Conservation (phyloP, 2,113 vertebrate species). For the Perca schrenkii region DNA sequence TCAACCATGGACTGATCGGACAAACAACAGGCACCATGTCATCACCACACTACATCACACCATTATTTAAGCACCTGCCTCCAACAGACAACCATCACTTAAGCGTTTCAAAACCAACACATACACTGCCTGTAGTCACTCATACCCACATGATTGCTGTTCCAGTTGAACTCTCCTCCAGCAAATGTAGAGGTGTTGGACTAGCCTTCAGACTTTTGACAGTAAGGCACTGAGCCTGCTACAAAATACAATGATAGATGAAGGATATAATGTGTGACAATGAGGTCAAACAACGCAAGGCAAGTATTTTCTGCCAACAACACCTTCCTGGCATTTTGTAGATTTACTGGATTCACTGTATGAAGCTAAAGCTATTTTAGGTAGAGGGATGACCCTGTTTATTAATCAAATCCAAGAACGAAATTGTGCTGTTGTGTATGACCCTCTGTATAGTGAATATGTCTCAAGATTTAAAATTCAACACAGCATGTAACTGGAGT, state of each 20-base stretch:
- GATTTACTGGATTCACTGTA: neutral
- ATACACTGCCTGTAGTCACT: constrained; percentile 10
- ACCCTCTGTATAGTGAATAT: neutral
- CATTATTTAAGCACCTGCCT: constrained; percentile 52
- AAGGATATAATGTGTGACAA: constrained; percentile 36
- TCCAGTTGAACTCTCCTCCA: constrained; percentile 28
- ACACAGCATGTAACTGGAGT: neutral
- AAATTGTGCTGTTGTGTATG: neutral
- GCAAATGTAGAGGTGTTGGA: constrained; percentile 18
- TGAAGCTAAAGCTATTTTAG: neutral
- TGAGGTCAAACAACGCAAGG: constrained; percentile 25
- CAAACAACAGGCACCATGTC: constrained; percentile 24
- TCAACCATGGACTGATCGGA: constrained; percentile 38
- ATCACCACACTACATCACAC: constrained; percentile 7
- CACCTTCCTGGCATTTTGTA: neutral
- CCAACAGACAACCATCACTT: constrained; percentile 28
- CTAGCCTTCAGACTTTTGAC: constrained; percentile 2
- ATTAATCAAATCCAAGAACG: neutral
- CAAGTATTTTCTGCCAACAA: neutral
- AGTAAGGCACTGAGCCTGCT: constrained; percentile 22
- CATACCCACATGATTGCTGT: constrained; percentile 35
- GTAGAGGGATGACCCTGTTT: neutral
- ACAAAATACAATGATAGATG: constrained; percentile 10
- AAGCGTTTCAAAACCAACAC: constrained; percentile 1
- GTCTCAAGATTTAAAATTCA: neutral